Evolutionary conservation across 2,888 invertebrate genomes (phyloP), one percentile per base, ranked within the genome.

Genomic region (Phortica magna): DNA sequence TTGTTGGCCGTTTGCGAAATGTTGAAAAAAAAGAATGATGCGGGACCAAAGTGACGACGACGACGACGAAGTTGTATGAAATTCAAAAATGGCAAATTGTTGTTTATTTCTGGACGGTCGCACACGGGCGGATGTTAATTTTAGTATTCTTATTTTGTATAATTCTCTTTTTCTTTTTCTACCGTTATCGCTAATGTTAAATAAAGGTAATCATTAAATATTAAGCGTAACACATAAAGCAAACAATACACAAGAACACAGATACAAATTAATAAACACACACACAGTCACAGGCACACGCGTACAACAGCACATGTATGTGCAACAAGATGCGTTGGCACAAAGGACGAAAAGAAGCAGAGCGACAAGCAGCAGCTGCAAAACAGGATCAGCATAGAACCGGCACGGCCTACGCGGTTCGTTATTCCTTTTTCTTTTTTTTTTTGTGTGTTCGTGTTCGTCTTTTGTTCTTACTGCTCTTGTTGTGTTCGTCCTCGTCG

Each of bases 41-140:
- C 53, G 53, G 53, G 53, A 2, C 53, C 53, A 53, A 53, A 53
- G 10, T 53, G 53, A n/a, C 53, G 53, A 14, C 53, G n/a, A 53
- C 10, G 53, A 31, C 31, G 31, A 31, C 31, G 31, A 31, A 31
- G 31, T 31, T 31, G 42, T n/a, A 39, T 67, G 14, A 48, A 48
- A 48, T 48, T 48, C 48, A 48, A 74, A 77, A 77, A 73, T 88
- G 84, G 87, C 82, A 84, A 83, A 19, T 41, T 59, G 42, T 43
- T 48, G 9, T 76, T 77, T 78, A 78, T 73, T 78, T 85, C 79
- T 79, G 85, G 85, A 84, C 83, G 71, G 71, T 71, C 71, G 31
- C 71, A 53, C 71, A 41, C 65, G 39, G 22, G 74, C 39, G 84
- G 87, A 78, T 76, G 81, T 75, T 79, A 48, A 6, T 48, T 82